Percentiles rank a stretch among this genome's conserved stretches.
Conservation (phyloP, 2,113 vertebrate genomes). For the Delphinapterus leucas region DNA sequence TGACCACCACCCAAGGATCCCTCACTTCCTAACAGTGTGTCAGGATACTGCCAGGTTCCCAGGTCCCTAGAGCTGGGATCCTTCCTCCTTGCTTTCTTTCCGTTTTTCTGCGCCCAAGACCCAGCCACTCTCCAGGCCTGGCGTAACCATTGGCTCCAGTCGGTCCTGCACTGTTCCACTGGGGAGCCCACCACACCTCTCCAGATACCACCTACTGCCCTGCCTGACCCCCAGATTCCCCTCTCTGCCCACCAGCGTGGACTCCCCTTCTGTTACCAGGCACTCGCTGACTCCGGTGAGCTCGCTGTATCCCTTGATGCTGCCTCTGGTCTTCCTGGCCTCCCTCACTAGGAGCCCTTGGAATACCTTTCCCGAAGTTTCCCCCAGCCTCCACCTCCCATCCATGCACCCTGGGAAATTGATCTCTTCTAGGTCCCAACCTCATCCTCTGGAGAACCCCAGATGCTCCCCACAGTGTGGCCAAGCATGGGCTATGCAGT, state of each 20-base stretch:
- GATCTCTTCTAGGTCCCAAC: background rate
- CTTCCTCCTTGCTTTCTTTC: background rate
- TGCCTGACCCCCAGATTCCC: background rate
- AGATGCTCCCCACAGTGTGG: too few species aligned
- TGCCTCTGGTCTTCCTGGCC: background rate
- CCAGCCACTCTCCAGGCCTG: background rate
- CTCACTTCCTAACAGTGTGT: background rate
- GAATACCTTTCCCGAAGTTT: background rate
- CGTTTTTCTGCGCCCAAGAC: background rate
- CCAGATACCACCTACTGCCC: background rate
- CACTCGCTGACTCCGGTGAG: background rate
- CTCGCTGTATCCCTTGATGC: background rate
- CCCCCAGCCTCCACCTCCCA: background rate
- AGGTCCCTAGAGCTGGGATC: background rate
- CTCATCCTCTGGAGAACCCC: background rate
- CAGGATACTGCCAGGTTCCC: background rate
- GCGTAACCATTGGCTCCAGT: too few species aligned
- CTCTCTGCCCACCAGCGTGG: background rate
- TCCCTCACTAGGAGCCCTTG: background rate
- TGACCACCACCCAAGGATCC: background rate
- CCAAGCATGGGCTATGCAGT: background rate
- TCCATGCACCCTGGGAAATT: background rate
- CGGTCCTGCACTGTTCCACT: fast-evolving
- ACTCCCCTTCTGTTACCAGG: background rate
- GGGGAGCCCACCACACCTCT: background rate